These are phyloP conservation scores for Miltochrista miniata DNA, from an alignment of 2,888 invertebrate species.

Conservation along the genomic window DNA sequence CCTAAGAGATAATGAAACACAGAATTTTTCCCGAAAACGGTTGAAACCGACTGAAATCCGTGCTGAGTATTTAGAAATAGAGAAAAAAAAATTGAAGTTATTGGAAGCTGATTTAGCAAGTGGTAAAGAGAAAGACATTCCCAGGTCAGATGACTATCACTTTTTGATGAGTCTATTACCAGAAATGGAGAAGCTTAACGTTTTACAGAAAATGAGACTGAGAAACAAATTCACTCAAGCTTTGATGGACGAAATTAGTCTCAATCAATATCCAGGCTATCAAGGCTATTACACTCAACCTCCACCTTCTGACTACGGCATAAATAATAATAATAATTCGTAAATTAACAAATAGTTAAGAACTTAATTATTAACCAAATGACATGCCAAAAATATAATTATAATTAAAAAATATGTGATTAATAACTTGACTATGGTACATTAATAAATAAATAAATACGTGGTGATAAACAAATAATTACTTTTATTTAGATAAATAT, in stretches of 20 bases:
- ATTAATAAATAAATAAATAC: slow-evolving; percentile 4
- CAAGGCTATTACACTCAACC: neutral
- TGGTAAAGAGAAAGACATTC: slow-evolving; percentile 15
- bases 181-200: slow-evolving; percentile 4
- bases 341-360: neutral
- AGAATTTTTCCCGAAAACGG: neutral
- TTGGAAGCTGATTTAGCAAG: slow-evolving; percentile 11
- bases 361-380: neutral
- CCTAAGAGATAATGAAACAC: neutral
- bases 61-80: neutral
- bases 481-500: neutral
- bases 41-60: neutral
- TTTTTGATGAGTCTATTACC: neutral
- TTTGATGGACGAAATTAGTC: slow-evolving; percentile 17
- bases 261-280: neutral
- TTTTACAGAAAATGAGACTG: slow-evolving; percentile 20
- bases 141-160: slow-evolving; percentile 1
- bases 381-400: slow-evolving; percentile 1
- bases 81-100: slow-evolving; percentile 11
- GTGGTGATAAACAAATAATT: neutral
- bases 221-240: slow-evolving; percentile 21
- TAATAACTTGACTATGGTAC: neutral
- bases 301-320: neutral
- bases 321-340: neutral
- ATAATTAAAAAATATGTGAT: slow-evolving; percentile 1